A percentile compares a stretch with the other conserved stretches of the same genome.
Evolutionary conservation across 2,113 vertebrate genomes (phyloP).

Genomic region (Alexandromys fortis): DNA sequence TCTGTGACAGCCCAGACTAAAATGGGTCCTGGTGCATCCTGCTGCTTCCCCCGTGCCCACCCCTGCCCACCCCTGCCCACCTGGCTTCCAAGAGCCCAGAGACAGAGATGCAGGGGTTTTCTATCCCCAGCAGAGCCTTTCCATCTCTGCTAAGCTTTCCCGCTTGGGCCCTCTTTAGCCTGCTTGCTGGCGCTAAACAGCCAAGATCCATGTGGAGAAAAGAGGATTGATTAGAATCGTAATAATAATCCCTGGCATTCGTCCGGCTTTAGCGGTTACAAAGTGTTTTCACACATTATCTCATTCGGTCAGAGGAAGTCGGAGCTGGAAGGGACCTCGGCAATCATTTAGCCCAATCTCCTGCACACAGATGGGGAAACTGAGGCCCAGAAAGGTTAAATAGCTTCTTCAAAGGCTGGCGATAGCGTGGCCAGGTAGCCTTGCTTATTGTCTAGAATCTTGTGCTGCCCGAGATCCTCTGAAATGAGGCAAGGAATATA

Average conservation of each 20-base stretch:
- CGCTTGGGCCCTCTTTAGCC: slow-evolving; percentile 51
- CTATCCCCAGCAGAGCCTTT: slow-evolving; percentile 36
- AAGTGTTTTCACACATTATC: slow-evolving; percentile 79
- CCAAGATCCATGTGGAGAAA: slow-evolving; percentile 74
- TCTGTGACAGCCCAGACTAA: not conserved
- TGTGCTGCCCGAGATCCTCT: not conserved
- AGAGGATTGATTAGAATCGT: slow-evolving; percentile 78
- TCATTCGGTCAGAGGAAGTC: slow-evolving; percentile 50
- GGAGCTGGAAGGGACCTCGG: not conserved
- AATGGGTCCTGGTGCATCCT: not conserved
- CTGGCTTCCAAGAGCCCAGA: not conserved
- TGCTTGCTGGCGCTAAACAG: slow-evolving; percentile 65
- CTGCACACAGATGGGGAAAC: slow-evolving; percentile 45
- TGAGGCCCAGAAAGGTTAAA: slow-evolving; percentile 49
- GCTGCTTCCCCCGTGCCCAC: not conserved
- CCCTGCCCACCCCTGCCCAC: not conserved
- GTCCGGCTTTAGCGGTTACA: slow-evolving; percentile 67
- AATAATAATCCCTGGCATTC: slow-evolving; percentile 77
- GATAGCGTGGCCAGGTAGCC: not conserved
- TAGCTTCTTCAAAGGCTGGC: not conserved
- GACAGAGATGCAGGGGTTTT: not conserved
- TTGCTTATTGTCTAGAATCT: not conserved
- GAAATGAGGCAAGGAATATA: not conserved
- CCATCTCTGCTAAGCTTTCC: slow-evolving; percentile 56
- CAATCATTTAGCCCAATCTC: not conserved